Conservation (phyloP, 2,113 vertebrate genomes). For the human region GRCh38 chrX:143304001-143304500, state of each 20-base stretch:
- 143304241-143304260: slow-evolving; percentile 43
- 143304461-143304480: background rate
- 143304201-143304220: slow-evolving; percentile 56
- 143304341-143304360: background rate
- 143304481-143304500: background rate
- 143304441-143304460: background rate
- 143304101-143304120: slow-evolving; percentile 24
- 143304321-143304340: background rate
- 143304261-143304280: slow-evolving; percentile 35
- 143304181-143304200: slow-evolving; percentile 38
- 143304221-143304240: slow-evolving; percentile 50
- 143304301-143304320: slow-evolving; percentile 8
- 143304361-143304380: background rate
- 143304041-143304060: background rate
- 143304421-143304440: background rate
- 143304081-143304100: slow-evolving; percentile 47
- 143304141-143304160: slow-evolving; percentile 47
- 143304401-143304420: background rate
- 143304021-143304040: background rate
- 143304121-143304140: background rate
- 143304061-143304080: slow-evolving; percentile 14
- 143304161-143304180: slow-evolving; percentile 37
- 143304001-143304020: background rate
- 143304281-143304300: slow-evolving; percentile 31
- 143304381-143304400: background rate